Base-by-base conservation (phyloP, 2,888 invertebrate genomes). In the Oegoconia quadripuncta region DNA sequence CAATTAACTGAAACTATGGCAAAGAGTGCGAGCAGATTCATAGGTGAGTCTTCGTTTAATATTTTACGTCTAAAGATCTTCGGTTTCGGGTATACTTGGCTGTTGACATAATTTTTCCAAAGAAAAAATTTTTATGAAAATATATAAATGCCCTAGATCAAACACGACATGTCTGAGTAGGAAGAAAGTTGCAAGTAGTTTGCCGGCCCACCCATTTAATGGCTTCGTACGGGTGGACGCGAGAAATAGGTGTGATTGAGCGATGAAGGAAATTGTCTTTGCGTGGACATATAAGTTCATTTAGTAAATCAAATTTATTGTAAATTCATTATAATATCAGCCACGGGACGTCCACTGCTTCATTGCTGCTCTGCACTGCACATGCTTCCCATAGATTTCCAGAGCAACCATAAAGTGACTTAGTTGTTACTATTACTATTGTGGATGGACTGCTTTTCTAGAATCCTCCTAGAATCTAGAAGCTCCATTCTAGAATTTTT, bases 1-100 rank as follows among this genome's bases (percentile, higher is more conserved):
- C 87, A 87, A 53, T 72, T 87, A 13, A 81, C 76, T 41, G 86
- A 86, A 68, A 86, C 83, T 59, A 73, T 84, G 68, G 86, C 87
- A 11, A 86, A 86, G 48, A 84, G 84, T 50, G 84, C 87, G 17
- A 86, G 84, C 59, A 68, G 86, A 53, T 86, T 75, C 58, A 84
- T 84, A 46, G 86, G 87, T 86, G 46, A 81, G 82, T 66, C 41
- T 17, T 26, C 17, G n/a, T 7, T 27, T 22, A 3, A 9, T 22
- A 22, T 9, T 22, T 2, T 7, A 9, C 7, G 3, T 5, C 2
- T 22, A 9, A 22, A 22, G 8, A 22, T 2, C 9, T 22, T 22
- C 22, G 8, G 9, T 22, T 9, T 22, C 9, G 7, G 7, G 7
- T 22, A 22, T 22, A 9, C 2, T 22, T 22, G 9, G 7, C 9